phyloP scores from a whole-genome alignment of 2,797 vertebrate species.

The Neosalanx taihuensis region DNA sequence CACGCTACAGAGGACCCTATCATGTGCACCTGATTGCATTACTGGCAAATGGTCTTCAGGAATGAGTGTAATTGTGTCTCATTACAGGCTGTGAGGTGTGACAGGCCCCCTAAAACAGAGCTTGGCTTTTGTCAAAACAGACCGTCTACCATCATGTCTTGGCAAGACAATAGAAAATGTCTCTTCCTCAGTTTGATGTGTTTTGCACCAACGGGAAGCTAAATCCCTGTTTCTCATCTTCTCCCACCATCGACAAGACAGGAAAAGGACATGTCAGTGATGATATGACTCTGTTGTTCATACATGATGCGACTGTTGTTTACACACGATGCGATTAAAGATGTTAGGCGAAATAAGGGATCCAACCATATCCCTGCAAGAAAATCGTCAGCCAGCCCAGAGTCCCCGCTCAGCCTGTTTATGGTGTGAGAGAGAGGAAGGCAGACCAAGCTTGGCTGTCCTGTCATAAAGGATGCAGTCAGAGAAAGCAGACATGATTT shows the following conservation, averaged over 20 bases:
- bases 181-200: background rate
- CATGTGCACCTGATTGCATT: conserved; percentile 69
- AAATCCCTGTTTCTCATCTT: background rate
- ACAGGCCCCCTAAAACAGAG: conserved; percentile 47
- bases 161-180: background rate
- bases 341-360: background rate
- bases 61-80: conserved; percentile 65
- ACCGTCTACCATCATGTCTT: background rate
- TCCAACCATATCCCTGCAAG: background rate
- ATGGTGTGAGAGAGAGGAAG: too few relatives aligned
- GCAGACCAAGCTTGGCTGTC: conserved; percentile 86
- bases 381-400: conserved; percentile 50
- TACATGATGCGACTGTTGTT: too few relatives aligned
- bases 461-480: conserved; percentile 89
- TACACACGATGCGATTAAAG: too few relatives aligned
- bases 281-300: background rate
- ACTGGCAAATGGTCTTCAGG: conserved; percentile 63
- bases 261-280: background rate
- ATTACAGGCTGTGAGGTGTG: conserved; percentile 62
- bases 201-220: too few relatives aligned
- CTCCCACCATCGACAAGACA: background rate
- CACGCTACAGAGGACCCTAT: conserved; percentile 51
- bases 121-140: conserved; percentile 37
- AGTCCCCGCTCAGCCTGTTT: conserved; percentile 53
- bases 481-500: conserved; percentile 96